Evolutionary conservation across 2,888 invertebrate genomes (phyloP).

Genomic region (Himalopsyche anomala): DNA sequence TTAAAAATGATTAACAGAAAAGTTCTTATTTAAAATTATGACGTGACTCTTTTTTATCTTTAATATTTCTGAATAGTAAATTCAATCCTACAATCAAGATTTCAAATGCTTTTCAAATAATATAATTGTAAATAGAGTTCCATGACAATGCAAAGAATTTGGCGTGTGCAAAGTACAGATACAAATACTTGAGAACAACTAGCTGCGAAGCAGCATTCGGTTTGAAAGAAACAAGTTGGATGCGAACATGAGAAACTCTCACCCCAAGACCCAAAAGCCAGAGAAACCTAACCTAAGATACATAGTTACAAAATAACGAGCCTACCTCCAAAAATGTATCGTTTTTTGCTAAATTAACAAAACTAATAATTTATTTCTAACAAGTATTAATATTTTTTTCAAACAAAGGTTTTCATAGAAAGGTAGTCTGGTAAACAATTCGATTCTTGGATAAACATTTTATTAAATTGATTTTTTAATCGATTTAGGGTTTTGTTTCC

Average conservation of each 20-base stretch:
- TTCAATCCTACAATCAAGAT: no score
- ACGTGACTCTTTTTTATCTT: no score
- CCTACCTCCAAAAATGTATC: not conserved
- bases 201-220: conserved; percentile 3
- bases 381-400: no score
- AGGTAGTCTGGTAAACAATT: no score
- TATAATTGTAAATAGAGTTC: not conserved
- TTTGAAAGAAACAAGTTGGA: conserved; percentile 29
- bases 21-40: no score
- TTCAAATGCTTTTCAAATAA: not conserved
- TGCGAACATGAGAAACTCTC: conserved; percentile 34
- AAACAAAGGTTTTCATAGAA: no score
- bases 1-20: no score
- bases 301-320: not conserved
- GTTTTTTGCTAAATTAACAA: not conserved
- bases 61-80: no score
- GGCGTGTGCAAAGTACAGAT: conserved; percentile 22
- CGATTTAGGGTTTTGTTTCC: no score
- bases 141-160: not conserved
- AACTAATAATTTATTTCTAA: no score
- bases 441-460: no score
- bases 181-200: conserved; percentile 13
- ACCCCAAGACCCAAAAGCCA: not conserved
- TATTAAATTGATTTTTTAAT: no score
- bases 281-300: not conserved